A percentile compares a stretch with the other conserved stretches of the same genome.
These are phyloP conservation scores for Sorex maritimensis DNA, from an alignment of 2,797 vertebrate genomes.

Conservation along the genomic window DNA sequence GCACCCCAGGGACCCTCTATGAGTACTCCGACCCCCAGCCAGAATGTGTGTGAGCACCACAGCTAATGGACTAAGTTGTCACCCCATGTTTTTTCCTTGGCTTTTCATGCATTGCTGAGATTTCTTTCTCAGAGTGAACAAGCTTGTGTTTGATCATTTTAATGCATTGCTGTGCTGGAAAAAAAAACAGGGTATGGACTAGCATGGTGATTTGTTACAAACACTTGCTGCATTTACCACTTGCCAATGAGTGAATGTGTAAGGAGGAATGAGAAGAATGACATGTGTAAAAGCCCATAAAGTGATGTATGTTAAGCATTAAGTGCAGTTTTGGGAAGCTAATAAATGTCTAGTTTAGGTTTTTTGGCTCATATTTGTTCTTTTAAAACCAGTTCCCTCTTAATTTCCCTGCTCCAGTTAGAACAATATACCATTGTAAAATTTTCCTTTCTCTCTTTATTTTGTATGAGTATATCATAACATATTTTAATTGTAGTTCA, in stretches of 20 bases:
- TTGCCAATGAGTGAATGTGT: not conserved
- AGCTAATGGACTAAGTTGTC: too few species aligned
- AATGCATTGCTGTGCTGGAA: not conserved
- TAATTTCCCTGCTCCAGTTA: not conserved
- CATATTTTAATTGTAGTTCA: too few species aligned
- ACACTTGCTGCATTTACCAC: not conserved
- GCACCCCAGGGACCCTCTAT: too few species aligned
- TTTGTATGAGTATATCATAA: too few species aligned
- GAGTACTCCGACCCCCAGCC: too few species aligned
- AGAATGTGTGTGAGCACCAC: too few species aligned
- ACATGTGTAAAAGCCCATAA: not conserved
- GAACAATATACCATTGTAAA: not conserved
- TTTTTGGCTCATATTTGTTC: not conserved
- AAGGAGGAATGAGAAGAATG: slow-evolving; percentile 2
- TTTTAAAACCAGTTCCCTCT: not conserved
- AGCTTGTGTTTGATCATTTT: not conserved
- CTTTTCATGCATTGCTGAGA: not conserved
- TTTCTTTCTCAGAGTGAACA: not conserved
- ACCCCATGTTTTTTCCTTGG: not conserved
- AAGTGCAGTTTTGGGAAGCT: not conserved
- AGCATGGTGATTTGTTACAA: not conserved
- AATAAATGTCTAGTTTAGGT: not conserved
- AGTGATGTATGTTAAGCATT: not conserved
- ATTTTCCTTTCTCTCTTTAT: too few species aligned
- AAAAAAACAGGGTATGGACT: not conserved